A percentile compares a stretch with the other conserved stretches of the same genome.
Evolutionary conservation across 2,113 vertebrate species (phyloP).

Genomic region (Myodes glareolus): DNA sequence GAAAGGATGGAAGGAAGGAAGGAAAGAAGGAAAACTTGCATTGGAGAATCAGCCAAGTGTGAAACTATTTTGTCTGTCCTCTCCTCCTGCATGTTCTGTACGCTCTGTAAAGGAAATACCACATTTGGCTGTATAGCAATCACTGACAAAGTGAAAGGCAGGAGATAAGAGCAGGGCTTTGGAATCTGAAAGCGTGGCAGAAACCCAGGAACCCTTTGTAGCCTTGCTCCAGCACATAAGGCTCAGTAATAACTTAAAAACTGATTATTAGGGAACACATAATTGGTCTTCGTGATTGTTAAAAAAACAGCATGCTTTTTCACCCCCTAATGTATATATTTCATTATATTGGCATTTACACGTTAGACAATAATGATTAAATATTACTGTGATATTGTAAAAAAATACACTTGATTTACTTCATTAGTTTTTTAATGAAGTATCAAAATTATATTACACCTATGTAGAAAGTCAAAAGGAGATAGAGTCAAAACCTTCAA

Average conservation of each 20-base stretch:
- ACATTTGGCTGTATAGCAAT: background rate
- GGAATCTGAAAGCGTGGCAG: background rate
- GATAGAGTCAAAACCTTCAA: background rate
- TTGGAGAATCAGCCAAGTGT: conserved; percentile 53
- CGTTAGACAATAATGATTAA: background rate
- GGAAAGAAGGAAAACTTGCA: background rate
- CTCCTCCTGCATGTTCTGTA: background rate
- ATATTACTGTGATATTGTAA: background rate
- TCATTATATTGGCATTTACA: conserved; percentile 8
- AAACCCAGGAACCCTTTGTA: background rate
- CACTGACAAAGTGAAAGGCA: background rate
- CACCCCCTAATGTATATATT: background rate
- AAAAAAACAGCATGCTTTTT: background rate
- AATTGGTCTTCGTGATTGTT: background rate
- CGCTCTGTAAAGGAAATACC: conserved; percentile 53
- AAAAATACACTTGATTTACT: background rate
- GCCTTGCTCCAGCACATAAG: background rate
- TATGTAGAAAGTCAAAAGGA: conserved; percentile 18
- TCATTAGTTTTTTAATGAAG: conserved; percentile 5
- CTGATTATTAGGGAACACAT: background rate
- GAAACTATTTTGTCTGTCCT: background rate
- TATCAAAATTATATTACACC: background rate
- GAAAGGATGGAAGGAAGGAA: background rate
- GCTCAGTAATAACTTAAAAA: background rate
- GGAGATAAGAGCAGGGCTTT: background rate